Conservation (phyloP, 53 echinoderm and acorn worm genomes). For the Zoroaster sp. region DNA sequence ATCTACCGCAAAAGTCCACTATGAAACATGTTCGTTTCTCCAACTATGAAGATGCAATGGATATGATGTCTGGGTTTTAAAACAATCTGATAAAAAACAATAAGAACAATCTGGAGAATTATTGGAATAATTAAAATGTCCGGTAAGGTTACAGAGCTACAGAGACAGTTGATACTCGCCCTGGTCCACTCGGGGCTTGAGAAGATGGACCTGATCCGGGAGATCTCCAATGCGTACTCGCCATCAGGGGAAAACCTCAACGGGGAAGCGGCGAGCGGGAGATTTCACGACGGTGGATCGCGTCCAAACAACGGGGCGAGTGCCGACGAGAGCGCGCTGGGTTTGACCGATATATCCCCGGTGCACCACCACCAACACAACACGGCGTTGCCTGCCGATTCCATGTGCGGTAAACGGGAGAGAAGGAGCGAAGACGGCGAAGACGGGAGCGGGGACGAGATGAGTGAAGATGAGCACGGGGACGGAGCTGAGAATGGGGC, state of each 20-base stretch:
- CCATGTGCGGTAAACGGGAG: neutral
- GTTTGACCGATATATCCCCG: neutral
- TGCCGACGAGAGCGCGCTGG: neutral
- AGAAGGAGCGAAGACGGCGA: neutral
- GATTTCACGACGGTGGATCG: neutral
- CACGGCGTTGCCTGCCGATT: neutral
- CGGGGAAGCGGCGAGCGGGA: neutral
- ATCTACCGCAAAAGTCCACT: neutral
- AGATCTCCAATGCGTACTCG: slow-evolving; percentile 50
- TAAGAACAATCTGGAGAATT: neutral
- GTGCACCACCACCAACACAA: neutral
- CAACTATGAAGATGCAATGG: neutral
- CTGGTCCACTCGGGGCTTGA: slow-evolving; percentile 73
- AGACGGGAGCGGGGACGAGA: slow-evolving; percentile 29
- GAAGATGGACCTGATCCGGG: slow-evolving; percentile 70
- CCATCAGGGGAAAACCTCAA: neutral
- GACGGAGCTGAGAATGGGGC: slow-evolving; percentile 57
- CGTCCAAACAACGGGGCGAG: slow-evolving; percentile 12
- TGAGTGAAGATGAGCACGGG: slow-evolving; percentile 42
- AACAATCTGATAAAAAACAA: neutral
- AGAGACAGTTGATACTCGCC: slow-evolving; percentile 77
- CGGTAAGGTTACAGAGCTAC: slow-evolving; percentile 78
- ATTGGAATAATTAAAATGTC: slow-evolving; percentile 60
- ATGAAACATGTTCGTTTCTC: neutral
- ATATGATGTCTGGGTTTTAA: neutral